phyloP scores from a whole-genome alignment of 2,888 invertebrate species.

The Peribatodes rhomboidaria region DNA sequence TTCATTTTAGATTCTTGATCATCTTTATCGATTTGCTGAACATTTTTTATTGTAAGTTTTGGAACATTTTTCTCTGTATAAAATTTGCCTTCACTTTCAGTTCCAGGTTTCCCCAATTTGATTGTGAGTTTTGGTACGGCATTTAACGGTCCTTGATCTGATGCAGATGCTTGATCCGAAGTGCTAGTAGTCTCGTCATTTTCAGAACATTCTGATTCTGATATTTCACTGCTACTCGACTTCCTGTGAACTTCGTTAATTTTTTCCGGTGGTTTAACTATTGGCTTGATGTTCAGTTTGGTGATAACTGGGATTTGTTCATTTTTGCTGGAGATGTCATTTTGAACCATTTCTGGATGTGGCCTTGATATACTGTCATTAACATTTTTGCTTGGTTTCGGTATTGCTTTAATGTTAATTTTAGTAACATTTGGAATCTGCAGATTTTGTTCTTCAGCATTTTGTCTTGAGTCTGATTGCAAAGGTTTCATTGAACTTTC shows the following conservation, averaged over 20 bases:
- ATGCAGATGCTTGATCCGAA: conserved; percentile 76
- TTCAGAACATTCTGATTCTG: conserved; percentile 84
- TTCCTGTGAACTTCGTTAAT: conserved; percentile 80
- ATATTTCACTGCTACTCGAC: conserved; percentile 84
- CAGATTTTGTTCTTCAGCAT: conserved; percentile 40
- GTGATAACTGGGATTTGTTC: conserved; percentile 74
- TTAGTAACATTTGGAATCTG: conserved; percentile 49
- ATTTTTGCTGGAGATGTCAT: conserved; percentile 53
- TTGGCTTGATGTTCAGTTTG: conserved; percentile 83
- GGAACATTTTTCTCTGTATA: conserved; percentile 80
- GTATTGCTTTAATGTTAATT: conserved; percentile 81
- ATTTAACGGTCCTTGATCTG: conserved; percentile 74
- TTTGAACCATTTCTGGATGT: conserved; percentile 45
- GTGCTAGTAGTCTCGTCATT: conserved; percentile 84
- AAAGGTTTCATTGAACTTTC: conserved; percentile 62
- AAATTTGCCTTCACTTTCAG: conserved; percentile 77
- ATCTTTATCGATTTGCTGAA: conserved; percentile 71
- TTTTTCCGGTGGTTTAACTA: conserved; percentile 78
- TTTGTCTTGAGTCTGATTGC: conserved; percentile 32
- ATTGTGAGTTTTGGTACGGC: conserved; percentile 81
- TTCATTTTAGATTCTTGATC: conserved; percentile 75
- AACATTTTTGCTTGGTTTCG: conserved; percentile 70
- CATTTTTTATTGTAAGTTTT: conserved; percentile 77
- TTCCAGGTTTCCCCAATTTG: conserved; percentile 79
- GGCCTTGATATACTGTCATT: conserved; percentile 71